A percentile compares a stretch with the other conserved stretches of the same genome.
Evolutionary conservation across 2,888 invertebrate genomes (phyloP).

Genomic region (Nephrotoma guestfalica): DNA sequence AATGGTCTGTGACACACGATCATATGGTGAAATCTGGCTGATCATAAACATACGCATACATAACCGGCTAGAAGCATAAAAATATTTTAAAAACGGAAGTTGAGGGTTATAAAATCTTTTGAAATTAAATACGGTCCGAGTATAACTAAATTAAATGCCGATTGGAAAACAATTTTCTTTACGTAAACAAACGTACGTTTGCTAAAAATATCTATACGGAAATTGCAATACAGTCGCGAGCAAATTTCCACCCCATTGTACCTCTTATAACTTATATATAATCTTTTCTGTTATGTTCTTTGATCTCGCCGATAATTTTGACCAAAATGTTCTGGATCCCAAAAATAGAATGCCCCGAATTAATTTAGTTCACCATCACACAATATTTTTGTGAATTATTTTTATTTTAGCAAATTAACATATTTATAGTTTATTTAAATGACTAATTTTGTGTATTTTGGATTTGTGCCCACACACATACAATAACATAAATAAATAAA

Average conservation of each 20-base stretch:
- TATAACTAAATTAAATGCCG: neutral
- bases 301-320: neutral
- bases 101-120: neutral
- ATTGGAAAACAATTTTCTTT: neutral
- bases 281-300: neutral
- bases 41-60: neutral
- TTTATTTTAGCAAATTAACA: neutral
- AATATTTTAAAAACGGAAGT: neutral
- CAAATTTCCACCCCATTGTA: neutral
- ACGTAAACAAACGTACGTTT: neutral
- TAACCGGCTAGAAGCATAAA: neutral
- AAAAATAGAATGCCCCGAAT: neutral
- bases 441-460: neutral
- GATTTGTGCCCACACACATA: neutral
- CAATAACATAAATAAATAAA: neutral
- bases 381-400: neutral
- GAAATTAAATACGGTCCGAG: neutral
- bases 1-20: neutral
- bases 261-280: neutral
- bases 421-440: neutral
- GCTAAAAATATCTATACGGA: neutral
- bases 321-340: neutral
- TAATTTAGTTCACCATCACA: neutral
- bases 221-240: neutral
- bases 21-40: neutral